These are phyloP conservation scores for Diarsia brunnea DNA, from an alignment of 2,888 invertebrate genomes.

Conservation along the genomic window DNA sequence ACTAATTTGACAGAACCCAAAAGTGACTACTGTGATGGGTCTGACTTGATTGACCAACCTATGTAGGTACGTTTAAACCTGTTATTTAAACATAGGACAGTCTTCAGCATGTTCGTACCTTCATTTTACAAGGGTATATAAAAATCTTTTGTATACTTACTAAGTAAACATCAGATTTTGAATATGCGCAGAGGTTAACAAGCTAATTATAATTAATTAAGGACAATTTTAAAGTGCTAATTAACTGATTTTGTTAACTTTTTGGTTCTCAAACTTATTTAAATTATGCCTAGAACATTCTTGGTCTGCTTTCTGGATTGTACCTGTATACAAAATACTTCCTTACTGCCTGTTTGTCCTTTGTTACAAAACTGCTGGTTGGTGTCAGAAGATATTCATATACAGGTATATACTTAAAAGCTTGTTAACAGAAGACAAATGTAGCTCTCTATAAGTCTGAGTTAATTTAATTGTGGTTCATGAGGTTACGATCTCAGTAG, in stretches of 20 bases:
- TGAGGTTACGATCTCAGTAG: background rate
- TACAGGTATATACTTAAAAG: background rate
- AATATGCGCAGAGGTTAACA: constrained; percentile 43
- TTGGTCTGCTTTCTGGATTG: background rate
- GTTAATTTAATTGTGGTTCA: background rate
- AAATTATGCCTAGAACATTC: background rate
- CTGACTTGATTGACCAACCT: background rate
- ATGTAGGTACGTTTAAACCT: no score
- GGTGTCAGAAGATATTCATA: background rate
- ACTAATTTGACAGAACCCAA: background rate
- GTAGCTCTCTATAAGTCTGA: background rate
- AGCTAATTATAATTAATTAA: constrained; percentile 32
- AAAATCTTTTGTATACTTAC: no score
- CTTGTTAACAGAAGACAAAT: background rate
- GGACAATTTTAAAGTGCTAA: constrained; percentile 17
- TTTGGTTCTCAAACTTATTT: background rate
- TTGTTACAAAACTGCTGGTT: background rate
- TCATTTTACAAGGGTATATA: constrained; percentile 43
- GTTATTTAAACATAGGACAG: background rate
- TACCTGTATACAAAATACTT: background rate
- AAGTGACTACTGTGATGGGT: background rate
- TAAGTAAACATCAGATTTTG: constrained; percentile 16
- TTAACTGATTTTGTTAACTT: constrained; percentile 1
- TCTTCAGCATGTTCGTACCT: constrained; percentile 4
- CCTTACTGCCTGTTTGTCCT: no score